phyloP scores from a whole-genome alignment of 2,113 vertebrate genomes.

The Sula dactylatra region DNA sequence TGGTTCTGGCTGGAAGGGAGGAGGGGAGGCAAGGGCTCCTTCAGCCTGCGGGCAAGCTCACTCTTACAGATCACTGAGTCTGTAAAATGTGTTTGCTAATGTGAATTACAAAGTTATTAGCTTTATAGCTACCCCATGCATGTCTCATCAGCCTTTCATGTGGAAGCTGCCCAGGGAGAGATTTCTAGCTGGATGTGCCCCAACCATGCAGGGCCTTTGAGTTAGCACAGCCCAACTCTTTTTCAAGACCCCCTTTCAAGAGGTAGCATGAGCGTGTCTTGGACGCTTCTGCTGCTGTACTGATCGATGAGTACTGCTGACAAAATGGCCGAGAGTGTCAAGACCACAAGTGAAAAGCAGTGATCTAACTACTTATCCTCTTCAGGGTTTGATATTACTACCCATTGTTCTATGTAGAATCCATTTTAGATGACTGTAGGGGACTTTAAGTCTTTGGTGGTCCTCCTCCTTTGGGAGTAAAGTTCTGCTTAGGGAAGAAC shows the following conservation, averaged over 20 bases:
- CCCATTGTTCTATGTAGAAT: background rate
- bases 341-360: background rate
- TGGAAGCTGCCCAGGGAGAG: background rate
- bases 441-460: background rate
- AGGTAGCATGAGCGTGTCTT: background rate
- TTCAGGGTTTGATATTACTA: background rate
- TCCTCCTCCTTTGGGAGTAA: background rate
- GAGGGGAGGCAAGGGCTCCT: background rate
- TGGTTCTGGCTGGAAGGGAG: background rate
- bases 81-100: conserved; percentile 42
- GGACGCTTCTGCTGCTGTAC: background rate
- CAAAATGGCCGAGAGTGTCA: background rate
- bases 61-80: conserved; percentile 21
- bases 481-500: background rate
- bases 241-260: background rate
- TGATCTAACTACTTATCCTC: background rate
- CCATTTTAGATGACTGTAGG: background rate
- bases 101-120: conserved; percentile 39
- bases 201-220: background rate
- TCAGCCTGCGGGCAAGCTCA: background rate
- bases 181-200: background rate
- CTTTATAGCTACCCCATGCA: conserved; percentile 3
- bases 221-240: background rate
- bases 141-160: background rate
- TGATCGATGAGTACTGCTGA: background rate